Evolutionary conservation across 2,888 invertebrate species (phyloP).

Genomic region (Dinocampus coccinellae): DNA sequence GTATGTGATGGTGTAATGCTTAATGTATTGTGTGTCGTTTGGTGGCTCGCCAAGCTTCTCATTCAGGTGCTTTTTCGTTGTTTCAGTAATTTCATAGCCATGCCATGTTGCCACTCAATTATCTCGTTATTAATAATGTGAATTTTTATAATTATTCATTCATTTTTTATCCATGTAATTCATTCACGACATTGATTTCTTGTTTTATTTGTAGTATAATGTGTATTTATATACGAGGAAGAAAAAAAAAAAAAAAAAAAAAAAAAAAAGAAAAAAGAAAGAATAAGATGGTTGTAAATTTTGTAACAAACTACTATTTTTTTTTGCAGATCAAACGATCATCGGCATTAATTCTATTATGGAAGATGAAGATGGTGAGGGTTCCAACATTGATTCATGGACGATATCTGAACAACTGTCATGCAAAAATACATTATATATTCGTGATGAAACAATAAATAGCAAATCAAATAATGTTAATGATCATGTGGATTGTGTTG

Average conservation of each 20-base stretch:
- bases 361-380: slow-evolving; percentile 67
- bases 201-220: neutral
- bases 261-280: neutral
- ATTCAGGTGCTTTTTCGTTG: slow-evolving; percentile 7
- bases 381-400: slow-evolving; percentile 59
- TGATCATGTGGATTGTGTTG: slow-evolving; percentile 32
- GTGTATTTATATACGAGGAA: neutral
- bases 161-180: neutral
- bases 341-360: slow-evolving; percentile 55
- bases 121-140: neutral
- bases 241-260: no score
- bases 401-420: slow-evolving; percentile 35
- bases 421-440: slow-evolving; percentile 11
- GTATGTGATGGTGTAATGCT: slow-evolving; percentile 15
- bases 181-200: neutral
- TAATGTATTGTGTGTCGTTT: slow-evolving; percentile 13
- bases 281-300: neutral
- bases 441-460: slow-evolving; percentile 48
- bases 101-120: neutral
- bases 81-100: neutral
- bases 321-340: slow-evolving; percentile 27
- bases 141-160: neutral
- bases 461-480: slow-evolving; percentile 33
- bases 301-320: neutral
- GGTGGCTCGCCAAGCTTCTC: slow-evolving; percentile 16